Conservation (phyloP, 2,113 vertebrate genomes). For the Elephas maximus region DNA sequence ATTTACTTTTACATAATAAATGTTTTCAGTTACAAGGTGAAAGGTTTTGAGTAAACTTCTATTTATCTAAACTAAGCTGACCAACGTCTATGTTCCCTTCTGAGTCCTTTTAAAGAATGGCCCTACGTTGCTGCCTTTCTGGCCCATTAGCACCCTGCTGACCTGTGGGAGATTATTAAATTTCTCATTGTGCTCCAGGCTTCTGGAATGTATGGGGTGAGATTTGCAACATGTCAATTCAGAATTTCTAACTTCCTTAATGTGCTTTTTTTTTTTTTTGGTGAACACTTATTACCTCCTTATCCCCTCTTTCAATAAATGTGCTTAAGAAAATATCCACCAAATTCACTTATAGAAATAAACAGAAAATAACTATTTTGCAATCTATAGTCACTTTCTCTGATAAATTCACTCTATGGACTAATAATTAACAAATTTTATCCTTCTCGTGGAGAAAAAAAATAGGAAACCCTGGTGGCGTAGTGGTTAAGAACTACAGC, state of each 20-base stretch:
- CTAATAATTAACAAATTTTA: neutral
- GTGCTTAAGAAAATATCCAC: conserved; percentile 72
- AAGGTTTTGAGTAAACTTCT: neutral
- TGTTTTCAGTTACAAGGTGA: conserved; percentile 42
- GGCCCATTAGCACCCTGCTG: neutral
- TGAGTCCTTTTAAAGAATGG: conserved; percentile 40
- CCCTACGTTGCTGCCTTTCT: neutral
- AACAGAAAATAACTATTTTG: conserved; percentile 65
- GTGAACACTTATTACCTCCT: neutral
- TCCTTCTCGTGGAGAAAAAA: neutral
- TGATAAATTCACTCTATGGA: neutral
- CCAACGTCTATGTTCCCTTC: neutral
- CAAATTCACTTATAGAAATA: conserved; percentile 67
- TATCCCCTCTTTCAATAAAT: neutral
- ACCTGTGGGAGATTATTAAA: neutral
- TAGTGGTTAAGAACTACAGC: too few relatives aligned
- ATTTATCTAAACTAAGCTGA: conserved; percentile 2
- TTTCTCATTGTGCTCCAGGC: neutral
- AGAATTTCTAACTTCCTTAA: neutral
- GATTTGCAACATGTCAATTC: neutral
- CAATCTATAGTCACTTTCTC: conserved; percentile 53
- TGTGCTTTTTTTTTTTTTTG: neutral
- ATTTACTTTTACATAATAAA: conserved; percentile 50
- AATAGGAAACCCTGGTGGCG: too few relatives aligned
- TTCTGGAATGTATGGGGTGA: neutral